Conservation (phyloP, 2,113 vertebrate genomes). For the Equus przewalskii region DNA sequence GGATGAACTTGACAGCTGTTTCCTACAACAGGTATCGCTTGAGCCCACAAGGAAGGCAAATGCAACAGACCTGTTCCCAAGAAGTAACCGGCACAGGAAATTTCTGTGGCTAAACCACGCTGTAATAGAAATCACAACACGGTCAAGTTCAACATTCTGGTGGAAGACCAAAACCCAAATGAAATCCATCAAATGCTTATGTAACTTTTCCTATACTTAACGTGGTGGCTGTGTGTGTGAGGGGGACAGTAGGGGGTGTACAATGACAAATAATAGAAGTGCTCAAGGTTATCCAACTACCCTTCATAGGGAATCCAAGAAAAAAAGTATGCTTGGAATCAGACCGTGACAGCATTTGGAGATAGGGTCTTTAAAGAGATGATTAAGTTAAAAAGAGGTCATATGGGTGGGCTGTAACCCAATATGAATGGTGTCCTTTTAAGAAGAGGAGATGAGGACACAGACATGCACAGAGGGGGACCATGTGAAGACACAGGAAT, state of each 20-base stretch:
- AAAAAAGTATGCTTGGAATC: background rate
- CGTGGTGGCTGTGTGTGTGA: background rate
- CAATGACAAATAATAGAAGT: background rate
- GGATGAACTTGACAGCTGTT: conserved; percentile 55
- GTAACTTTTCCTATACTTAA: background rate
- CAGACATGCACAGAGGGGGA: background rate
- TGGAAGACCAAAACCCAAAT: conserved; percentile 52
- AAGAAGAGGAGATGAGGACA: background rate
- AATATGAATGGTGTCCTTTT: background rate
- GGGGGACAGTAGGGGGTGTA: too few relatives aligned
- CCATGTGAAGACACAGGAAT: background rate
- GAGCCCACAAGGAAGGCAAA: conserved; percentile 60
- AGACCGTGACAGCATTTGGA: background rate
- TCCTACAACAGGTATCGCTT: conserved; percentile 42
- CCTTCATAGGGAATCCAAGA: background rate
- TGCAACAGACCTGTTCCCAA: background rate
- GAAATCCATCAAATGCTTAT: conserved; percentile 13
- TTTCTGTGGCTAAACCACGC: conserved; percentile 49
- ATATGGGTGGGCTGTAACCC: background rate
- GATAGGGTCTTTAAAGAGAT: background rate
- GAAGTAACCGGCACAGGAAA: conserved; percentile 47
- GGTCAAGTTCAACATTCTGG: conserved; percentile 37
- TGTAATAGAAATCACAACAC: conserved; percentile 21
- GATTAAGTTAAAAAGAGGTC: conserved; percentile 9
- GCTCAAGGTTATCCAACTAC: background rate